Evolutionary conservation across 2,888 invertebrate genomes (phyloP).

Genomic region (Muscina levida): DNA sequence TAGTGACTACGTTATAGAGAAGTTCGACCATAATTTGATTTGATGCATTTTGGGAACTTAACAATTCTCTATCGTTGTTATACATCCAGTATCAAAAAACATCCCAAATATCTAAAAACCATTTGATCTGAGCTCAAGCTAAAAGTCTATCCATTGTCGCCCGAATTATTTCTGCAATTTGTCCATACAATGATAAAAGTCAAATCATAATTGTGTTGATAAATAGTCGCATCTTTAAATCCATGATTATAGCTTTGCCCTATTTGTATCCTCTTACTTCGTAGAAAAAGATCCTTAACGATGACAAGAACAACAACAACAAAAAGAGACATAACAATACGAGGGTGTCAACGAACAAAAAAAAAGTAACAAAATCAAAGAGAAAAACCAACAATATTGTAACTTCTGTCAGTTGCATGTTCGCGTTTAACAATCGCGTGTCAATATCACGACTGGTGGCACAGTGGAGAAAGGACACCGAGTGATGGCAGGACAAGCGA

Average conservation of each 20-base stretch:
- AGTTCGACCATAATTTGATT: too few species aligned
- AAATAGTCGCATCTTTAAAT: not conserved
- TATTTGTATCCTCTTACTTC: constrained; percentile 35
- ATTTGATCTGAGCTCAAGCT: too few species aligned
- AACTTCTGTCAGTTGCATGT: constrained; percentile 72
- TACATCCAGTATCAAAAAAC: too few species aligned
- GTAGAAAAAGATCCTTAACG: constrained; percentile 42
- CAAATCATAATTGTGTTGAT: not conserved
- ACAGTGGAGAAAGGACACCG: constrained; percentile 61
- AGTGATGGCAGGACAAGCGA: constrained; percentile 57
- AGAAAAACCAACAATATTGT: constrained; percentile 58
- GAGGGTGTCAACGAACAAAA: constrained; percentile 8
- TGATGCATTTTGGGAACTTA: too few species aligned
- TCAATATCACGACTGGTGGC: constrained; percentile 72
- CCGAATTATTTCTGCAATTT: too few species aligned
- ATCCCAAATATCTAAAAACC: too few species aligned
- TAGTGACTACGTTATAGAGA: too few species aligned
- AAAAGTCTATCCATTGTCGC: too few species aligned
- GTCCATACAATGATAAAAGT: too few species aligned
- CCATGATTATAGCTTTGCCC: constrained; percentile 10
- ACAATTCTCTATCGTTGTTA: too few species aligned
- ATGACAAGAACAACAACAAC: constrained; percentile 24
- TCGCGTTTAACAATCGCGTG: constrained; percentile 73
- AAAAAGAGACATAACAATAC: constrained; percentile 18
- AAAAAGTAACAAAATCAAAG: not conserved